Base-by-base conservation (phyloP, 2,888 invertebrate genomes). In the Sialis fuliginosa region DNA sequence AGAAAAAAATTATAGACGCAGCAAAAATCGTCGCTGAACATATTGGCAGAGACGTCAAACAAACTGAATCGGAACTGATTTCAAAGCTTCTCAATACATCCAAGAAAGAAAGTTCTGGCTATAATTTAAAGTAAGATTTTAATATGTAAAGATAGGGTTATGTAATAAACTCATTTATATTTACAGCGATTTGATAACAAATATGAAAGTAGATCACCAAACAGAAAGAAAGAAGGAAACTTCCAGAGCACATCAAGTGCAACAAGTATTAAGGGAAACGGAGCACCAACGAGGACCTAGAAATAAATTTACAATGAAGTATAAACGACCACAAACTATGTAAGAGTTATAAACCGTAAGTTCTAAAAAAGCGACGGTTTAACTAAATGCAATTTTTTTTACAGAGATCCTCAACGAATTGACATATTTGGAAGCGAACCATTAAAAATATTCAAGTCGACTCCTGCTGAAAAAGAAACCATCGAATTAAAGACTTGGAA, bases 121-220 rank as follows among this genome's bases (percentile, higher is more conserved):
- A 45, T 31, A 42, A 45, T 12, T 32, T 42, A 6, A 33, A 44
- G 12, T 10, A 33, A 46, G 7, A 2, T 9, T n/a, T 46, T 30
- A 46, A 42, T 9, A 9, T n/a, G n/a, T n/a, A n/a, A n/a, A n/a
- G n/a, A n/a, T n/a, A n/a, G n/a, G 8, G 35, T 35, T 9, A 35
- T 35, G n/a, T 35, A 3, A 35, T 34, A 7, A 34, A 34, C 9
- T 35, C 35, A 4, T 35, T 35, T 35, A 35, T 42, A 8, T 42
- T 42, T 43, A 42, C 60, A 85, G 84, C 65, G 79, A 84, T 48
- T 64, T 86, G 13, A 68, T 87, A 50, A 71, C 77, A 33, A 82
- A 79, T 33, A 86, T 87, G 85, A 82, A 83, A 62, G 75, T 87
- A 40, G 85, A 85, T 57, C 71, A 74, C 32, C 62, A 69, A 12